A percentile compares a stretch with the other conserved stretches of the same genome.
phyloP scores from a whole-genome alignment of 2,797 vertebrate genomes.

The Poliocrania exsul region DNA sequence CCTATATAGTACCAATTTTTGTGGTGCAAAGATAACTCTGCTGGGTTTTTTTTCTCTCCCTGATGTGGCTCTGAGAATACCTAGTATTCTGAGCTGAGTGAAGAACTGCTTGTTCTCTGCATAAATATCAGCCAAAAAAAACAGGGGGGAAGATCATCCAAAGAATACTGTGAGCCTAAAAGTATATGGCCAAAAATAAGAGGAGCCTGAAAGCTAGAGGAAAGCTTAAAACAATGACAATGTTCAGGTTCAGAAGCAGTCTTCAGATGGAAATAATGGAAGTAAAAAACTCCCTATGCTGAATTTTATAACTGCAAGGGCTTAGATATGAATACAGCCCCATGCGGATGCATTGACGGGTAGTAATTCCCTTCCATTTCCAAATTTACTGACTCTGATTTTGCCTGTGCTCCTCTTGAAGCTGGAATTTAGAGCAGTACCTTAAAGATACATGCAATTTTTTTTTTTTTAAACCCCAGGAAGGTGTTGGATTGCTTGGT shows the following conservation, averaged over 20 bases:
- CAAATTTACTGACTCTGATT: background rate
- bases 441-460: background rate
- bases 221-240: background rate
- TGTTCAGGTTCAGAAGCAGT: background rate
- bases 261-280: background rate
- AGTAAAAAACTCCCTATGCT: background rate
- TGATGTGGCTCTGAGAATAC: background rate
- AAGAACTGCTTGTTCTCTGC: background rate
- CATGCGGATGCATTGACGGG: background rate
- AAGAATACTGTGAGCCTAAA: background rate
- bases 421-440: background rate
- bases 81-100: background rate
- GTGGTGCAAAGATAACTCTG: background rate
- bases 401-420: background rate
- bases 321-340: background rate
- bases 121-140: background rate
- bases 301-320: background rate
- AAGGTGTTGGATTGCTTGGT: background rate
- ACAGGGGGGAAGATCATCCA: background rate
- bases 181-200: background rate
- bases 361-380: background rate
- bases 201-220: background rate
- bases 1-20: background rate
- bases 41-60: background rate
- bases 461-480: background rate